Evolutionary conservation across 2,888 invertebrate genomes (phyloP).

Genomic region (Stenotaenia linearis): DNA sequence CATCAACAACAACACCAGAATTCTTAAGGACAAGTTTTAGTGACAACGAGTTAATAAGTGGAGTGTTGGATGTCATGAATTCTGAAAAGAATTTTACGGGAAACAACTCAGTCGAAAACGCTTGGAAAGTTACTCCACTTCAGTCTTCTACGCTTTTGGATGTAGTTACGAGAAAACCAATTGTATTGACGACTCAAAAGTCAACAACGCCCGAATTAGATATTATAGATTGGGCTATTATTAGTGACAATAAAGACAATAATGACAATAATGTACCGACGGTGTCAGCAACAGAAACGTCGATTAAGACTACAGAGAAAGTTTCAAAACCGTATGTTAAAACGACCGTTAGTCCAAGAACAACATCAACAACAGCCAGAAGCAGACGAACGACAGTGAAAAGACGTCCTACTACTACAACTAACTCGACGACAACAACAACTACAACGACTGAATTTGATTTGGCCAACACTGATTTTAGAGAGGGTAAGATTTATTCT

Average conservation of each 20-base stretch:
- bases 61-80: neutral
- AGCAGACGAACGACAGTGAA: neutral
- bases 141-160: neutral
- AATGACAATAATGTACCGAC: too few relatives aligned
- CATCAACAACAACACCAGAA: neutral
- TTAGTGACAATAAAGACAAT: neutral
- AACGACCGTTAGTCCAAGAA: neutral
- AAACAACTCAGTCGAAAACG: neutral
- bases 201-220: neutral
- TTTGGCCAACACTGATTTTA: neutral
- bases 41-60: neutral
- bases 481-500: neutral
- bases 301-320: neutral
- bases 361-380: neutral
- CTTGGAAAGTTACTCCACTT: neutral
- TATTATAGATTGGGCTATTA: neutral
- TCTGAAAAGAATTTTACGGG: neutral
- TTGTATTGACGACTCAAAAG: neutral
- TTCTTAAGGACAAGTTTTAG: neutral
- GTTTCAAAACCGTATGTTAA: neutral
- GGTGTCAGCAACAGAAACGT: neutral
- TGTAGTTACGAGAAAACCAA: neutral
- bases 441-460: neutral
- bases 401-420: neutral
- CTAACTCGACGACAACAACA: neutral